A percentile compares a stretch with the other conserved stretches of the same genome.
Conservation (phyloP, 2,888 invertebrate genomes). For the Apodemia mormo region DNA sequence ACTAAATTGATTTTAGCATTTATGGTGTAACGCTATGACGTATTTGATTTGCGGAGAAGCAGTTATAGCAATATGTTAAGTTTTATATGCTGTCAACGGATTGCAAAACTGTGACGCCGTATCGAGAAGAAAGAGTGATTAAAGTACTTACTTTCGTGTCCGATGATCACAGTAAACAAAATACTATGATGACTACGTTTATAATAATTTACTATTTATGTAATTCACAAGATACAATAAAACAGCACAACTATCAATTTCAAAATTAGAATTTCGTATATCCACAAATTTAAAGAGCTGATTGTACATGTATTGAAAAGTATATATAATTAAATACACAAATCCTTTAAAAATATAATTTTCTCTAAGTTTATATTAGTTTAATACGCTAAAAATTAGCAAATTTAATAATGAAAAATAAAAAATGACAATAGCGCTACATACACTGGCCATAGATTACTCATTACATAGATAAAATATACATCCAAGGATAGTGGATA, state of each 20-base stretch:
- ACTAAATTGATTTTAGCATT: not conserved
- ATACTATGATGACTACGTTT: not conserved
- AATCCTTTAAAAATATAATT: not conserved
- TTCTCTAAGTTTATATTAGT: not conserved
- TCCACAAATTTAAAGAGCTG: not conserved
- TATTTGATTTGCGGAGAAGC: not conserved
- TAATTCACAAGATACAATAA: not conserved
- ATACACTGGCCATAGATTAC: constrained; percentile 8
- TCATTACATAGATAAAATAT: no score
- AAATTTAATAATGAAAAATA: constrained; percentile 12
- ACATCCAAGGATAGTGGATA: no score
- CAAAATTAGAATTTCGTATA: not conserved
- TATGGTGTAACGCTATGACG: not conserved
- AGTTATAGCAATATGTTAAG: not conserved
- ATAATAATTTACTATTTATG: not conserved
- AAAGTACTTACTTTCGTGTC: constrained; percentile 22
- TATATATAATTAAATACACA: not conserved
- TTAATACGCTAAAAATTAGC: constrained; percentile 3
- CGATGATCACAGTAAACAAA: not conserved
- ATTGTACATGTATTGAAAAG: not conserved
- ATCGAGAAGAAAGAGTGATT: constrained; percentile 15
- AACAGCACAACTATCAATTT: not conserved
- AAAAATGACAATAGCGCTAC: constrained; percentile 18
- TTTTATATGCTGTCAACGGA: constrained; percentile 26
- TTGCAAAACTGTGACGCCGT: constrained; percentile 40